Conservation (phyloP, 2,113 vertebrate species). For the Murina feae region DNA sequence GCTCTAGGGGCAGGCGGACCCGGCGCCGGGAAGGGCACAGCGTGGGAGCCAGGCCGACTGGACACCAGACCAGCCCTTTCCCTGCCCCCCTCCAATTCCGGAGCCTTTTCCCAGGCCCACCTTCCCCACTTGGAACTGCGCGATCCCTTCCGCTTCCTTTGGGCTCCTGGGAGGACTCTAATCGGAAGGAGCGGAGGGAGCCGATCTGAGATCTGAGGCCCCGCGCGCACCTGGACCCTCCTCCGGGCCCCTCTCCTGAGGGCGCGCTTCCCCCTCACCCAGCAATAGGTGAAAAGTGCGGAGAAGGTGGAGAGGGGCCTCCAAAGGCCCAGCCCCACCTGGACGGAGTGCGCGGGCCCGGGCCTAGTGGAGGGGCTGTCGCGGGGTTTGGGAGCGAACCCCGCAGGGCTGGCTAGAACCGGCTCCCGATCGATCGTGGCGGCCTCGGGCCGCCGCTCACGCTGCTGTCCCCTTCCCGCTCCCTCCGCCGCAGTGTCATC, state of each 20-base stretch:
- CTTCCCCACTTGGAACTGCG: neutral
- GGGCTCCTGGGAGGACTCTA: neutral
- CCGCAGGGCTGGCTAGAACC: neutral
- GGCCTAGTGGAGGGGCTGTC: slow-evolving; percentile 3
- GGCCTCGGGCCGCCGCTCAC: neutral
- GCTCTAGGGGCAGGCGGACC: neutral
- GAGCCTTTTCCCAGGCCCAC: neutral
- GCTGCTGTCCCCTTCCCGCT: neutral
- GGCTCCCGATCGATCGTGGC: neutral
- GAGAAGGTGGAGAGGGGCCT: neutral
- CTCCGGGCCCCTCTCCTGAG: neutral
- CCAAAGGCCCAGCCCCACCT: neutral
- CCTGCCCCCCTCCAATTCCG: neutral
- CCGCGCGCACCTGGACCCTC: neutral
- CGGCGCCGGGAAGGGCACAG: too few relatives aligned
- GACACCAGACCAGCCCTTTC: neutral
- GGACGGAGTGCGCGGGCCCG: slow-evolving; percentile 7
- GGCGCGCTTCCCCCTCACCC: neutral
- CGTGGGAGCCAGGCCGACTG: rapidly evolving
- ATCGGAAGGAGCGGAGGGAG: neutral
- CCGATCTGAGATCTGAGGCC: neutral
- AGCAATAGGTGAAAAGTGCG: neutral
- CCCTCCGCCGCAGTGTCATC: slow-evolving; percentile 89
- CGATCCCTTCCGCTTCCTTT: neutral
- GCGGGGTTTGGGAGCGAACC: neutral